Conservation (phyloP, 1,140 invertebrate genomes). For the Trissolcus basalis region DNA sequence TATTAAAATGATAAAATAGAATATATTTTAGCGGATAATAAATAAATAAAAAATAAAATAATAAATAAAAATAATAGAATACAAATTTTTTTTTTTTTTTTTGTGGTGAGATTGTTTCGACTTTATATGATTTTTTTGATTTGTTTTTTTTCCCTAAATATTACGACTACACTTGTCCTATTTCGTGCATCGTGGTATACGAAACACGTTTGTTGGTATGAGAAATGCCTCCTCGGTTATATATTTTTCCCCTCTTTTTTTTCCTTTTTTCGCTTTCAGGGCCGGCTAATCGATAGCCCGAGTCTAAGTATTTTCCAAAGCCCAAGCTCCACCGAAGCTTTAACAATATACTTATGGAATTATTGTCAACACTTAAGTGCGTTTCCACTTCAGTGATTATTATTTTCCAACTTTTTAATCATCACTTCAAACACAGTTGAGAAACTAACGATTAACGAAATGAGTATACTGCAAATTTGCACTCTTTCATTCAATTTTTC, state of each 20-base stretch:
- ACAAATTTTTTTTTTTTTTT: too few species aligned
- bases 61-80: too few species aligned
- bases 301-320: constrained; percentile 43
- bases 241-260: constrained; percentile 17
- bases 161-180: constrained; percentile 43
- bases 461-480: too few species aligned
- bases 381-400: constrained; percentile 9
- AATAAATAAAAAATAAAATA: too few species aligned
- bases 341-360: constrained; percentile 43
- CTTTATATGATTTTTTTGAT: constrained; percentile 20
- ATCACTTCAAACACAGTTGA: neutral
- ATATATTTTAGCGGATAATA: too few species aligned
- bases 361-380: constrained; percentile 22
- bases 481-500: too few species aligned
- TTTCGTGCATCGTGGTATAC: constrained; percentile 43
- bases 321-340: constrained; percentile 30
- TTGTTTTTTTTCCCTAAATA: constrained; percentile 18
- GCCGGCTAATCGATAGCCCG: constrained; percentile 50
- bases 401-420: too few species aligned
- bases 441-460: neutral
- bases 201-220: constrained; percentile 48
- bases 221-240: constrained; percentile 51
- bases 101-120: too few species aligned
- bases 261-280: constrained; percentile 39
- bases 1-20: too few species aligned